Evolutionary conservation across 2,888 invertebrate genomes (phyloP).

Genomic region (Marasmarcha lunaedactyla): DNA sequence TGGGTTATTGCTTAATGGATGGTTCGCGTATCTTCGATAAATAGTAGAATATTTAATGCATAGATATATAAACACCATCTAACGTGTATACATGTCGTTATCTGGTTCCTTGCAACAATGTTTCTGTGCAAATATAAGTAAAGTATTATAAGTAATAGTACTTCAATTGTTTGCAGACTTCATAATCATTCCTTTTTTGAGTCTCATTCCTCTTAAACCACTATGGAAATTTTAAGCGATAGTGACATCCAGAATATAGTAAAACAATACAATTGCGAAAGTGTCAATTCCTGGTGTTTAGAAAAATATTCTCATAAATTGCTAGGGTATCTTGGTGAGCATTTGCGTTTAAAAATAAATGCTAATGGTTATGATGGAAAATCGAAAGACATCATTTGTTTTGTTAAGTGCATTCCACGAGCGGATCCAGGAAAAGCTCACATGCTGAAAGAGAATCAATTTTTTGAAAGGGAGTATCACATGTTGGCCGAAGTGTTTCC

Average conservation of each 20-base stretch:
- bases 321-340: constrained; percentile 49
- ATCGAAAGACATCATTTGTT: constrained; percentile 41
- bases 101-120: too few species aligned
- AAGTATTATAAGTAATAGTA: too few species aligned
- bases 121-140: too few species aligned
- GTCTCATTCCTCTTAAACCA: too few species aligned
- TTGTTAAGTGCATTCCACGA: constrained; percentile 72
- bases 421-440: constrained; percentile 54
- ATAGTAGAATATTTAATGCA: too few species aligned
- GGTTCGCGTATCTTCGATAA: too few species aligned
- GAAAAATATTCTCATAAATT: constrained; percentile 35
- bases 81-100: too few species aligned
- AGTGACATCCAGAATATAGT: constrained; percentile 25
- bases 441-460: constrained; percentile 33
- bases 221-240: constrained; percentile 30
- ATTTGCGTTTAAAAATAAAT: constrained; percentile 33
- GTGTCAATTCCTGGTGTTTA: constrained; percentile 26
- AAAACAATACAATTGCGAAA: background rate
- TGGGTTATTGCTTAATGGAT: too few species aligned
- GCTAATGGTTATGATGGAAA: constrained; percentile 19
- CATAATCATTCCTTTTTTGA: too few species aligned
- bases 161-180: too few species aligned
- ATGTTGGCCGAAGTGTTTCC: constrained; percentile 40
- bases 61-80: too few species aligned
- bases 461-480: constrained; percentile 43